Conservation (phyloP, 2,888 invertebrate species). For the Gymnocheta viridis region DNA sequence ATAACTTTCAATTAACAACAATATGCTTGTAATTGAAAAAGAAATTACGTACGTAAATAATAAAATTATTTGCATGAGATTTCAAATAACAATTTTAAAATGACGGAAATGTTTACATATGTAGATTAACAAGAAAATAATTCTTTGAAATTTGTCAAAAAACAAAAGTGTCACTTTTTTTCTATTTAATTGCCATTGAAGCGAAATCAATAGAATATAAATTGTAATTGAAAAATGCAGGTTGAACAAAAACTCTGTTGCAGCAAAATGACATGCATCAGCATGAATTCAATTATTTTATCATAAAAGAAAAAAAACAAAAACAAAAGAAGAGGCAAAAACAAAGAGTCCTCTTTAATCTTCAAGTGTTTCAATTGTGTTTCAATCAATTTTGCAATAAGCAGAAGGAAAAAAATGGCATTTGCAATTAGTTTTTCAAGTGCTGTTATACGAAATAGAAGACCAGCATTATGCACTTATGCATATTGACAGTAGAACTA, state of each 20-base stretch:
- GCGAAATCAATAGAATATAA: constrained; percentile 40
- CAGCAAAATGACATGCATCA: constrained; percentile 6
- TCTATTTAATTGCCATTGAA: constrained; percentile 34
- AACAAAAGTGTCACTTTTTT: neutral
- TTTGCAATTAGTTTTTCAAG: constrained; percentile 51
- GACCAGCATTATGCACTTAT: constrained; percentile 32
- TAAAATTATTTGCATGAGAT: too few species aligned
- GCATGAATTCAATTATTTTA: constrained; percentile 13
- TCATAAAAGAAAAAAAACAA: neutral
- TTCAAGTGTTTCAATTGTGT: constrained; percentile 34
- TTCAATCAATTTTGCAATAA: constrained; percentile 30
- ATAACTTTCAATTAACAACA: too few species aligned
- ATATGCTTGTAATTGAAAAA: too few species aligned
- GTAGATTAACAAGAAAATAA: neutral
- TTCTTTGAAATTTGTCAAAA: neutral
- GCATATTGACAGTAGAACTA: constrained; percentile 5
- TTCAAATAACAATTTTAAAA: neutral
- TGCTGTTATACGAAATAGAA: constrained; percentile 10
- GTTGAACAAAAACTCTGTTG: neutral
- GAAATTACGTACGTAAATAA: too few species aligned
- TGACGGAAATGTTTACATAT: neutral
- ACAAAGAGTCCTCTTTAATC: neutral
- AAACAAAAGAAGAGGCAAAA: neutral
- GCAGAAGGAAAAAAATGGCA: neutral
- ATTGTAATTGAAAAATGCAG: constrained; percentile 13